These are phyloP conservation scores for Eulacestoma nigropectus DNA, from an alignment of 2,113 vertebrate species.

Conservation along the genomic window DNA sequence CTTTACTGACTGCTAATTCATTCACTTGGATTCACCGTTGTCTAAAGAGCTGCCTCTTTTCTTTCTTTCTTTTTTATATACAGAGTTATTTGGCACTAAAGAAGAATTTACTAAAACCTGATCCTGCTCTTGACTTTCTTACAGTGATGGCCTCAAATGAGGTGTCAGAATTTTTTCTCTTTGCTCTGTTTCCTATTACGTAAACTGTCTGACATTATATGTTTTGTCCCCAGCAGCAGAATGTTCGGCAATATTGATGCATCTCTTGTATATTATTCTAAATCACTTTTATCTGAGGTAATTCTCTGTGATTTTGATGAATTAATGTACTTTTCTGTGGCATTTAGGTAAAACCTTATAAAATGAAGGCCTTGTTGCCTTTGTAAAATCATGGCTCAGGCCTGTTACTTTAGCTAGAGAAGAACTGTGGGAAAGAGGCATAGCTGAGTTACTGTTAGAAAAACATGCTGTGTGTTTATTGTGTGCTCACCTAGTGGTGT, in stretches of 20 bases:
- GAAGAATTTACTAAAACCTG: neutral
- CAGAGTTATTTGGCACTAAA: neutral
- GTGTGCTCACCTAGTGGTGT: no score
- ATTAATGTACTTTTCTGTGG: neutral
- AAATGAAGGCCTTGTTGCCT: no score
- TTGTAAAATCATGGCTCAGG: no score
- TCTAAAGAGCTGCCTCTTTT: neutral
- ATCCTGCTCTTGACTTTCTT: neutral
- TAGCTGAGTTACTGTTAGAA: no score
- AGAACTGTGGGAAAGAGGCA: no score
- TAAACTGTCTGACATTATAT: neutral
- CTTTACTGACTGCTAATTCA: neutral
- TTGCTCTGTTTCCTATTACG: neutral
- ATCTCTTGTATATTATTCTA: neutral
- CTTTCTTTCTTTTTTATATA: neutral
- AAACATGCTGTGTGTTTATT: no score
- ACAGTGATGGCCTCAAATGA: neutral
- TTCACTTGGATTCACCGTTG: neutral
- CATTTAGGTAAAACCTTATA: no score
- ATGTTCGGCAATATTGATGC: neutral
- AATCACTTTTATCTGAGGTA: neutral
- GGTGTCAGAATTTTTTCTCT: neutral
- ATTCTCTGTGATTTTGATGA: neutral
- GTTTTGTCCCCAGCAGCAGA: neutral
- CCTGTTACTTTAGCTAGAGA: no score